Evolutionary conservation across 1,140 invertebrate species (phyloP), one percentile per base, ranked within the genome.

Genomic region (Solen grandis): DNA sequence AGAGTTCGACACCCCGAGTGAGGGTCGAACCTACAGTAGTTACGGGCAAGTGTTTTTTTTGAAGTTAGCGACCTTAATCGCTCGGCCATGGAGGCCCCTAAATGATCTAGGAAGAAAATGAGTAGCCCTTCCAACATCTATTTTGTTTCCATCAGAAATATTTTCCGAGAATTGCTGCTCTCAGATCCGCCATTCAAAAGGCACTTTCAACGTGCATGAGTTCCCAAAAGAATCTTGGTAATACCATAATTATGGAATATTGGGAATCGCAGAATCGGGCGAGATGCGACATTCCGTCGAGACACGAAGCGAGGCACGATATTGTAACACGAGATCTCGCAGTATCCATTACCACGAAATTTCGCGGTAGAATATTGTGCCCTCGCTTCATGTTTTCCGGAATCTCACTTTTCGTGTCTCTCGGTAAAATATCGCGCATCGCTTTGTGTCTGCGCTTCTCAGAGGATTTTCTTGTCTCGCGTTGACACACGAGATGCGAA

Each of bases 241-340:
- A 65, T 65, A 35, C 62, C 62, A 65, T 36, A 65, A 65, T 62
- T 62, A 62, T 62, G 59, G 59, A 62, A 62, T 62, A 62, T 62
- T 31, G 59, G 59, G 59, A 22, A 22, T 62, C 59, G 59, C 19
- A 62, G 38, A n/a, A n/a, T 22, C 8, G 33, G 22, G 62, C 62
- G 29, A 65, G 62, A 14, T 35, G 62, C 62, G 62, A 38, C 8
- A 38, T 65, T 65, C 33, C 31, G 31, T 10, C 62, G 62, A 65
- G 35, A 65, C 29, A 65, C 62, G 62, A 65, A 46, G 41, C 62
- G 62, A 65, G 62, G 38, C 62, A 65, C 62, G 35, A 65, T 65
- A 65, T 65, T 38, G 8, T 65, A 36, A 8, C 62, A 38, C 62
- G 62, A 65, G 22, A 65, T 65, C 62, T 62, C 10, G 59, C 8